Conservation (phyloP, 2,888 invertebrate genomes). For the Drosophila eohydei region DNA sequence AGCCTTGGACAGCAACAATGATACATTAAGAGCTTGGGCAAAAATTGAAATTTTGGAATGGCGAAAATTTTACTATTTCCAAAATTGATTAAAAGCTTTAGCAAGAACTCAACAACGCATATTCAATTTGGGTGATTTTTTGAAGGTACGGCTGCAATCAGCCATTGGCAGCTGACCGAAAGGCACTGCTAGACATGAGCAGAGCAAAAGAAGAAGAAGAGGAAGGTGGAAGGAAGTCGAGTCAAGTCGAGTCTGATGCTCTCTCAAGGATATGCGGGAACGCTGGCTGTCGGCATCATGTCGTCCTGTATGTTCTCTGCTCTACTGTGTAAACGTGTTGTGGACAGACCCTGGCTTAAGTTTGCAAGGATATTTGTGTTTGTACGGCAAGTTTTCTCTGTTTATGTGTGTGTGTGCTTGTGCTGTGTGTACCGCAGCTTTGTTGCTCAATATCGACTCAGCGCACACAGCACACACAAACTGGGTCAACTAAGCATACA, state of each 20-base stretch:
- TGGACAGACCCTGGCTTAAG: slow-evolving; percentile 58
- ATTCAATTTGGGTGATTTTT: slow-evolving; percentile 15
- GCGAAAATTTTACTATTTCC: slow-evolving; percentile 61
- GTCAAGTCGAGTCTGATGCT: slow-evolving; percentile 42
- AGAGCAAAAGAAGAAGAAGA: neutral
- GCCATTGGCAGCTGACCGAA: slow-evolving; percentile 45
- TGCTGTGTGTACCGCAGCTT: slow-evolving; percentile 67
- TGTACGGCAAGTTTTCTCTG: slow-evolving; percentile 47
- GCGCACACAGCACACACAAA: slow-evolving; percentile 49
- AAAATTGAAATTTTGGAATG: slow-evolving; percentile 55
- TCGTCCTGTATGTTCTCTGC: slow-evolving; percentile 42
- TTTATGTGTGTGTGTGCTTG: slow-evolving; percentile 28
- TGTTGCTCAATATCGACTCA: slow-evolving; percentile 66
- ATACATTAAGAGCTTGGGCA: slow-evolving; percentile 23
- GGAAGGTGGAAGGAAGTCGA: slow-evolving; percentile 39
- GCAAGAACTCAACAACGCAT: slow-evolving; percentile 43
- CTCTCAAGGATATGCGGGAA: slow-evolving; percentile 65
- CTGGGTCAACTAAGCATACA: slow-evolving; percentile 62
- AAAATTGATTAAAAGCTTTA: slow-evolving; percentile 78
- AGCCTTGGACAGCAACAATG: slow-evolving; percentile 22
- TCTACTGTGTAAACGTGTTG: slow-evolving; percentile 56
- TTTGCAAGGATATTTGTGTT: slow-evolving; percentile 61
- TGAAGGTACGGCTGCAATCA: slow-evolving; percentile 20
- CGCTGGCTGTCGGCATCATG: slow-evolving; percentile 48
- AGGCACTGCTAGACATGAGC: slow-evolving; percentile 25